These are phyloP conservation scores for Entomyzon cyanotis DNA, from an alignment of 2,113 vertebrate genomes.

Conservation along the genomic window DNA sequence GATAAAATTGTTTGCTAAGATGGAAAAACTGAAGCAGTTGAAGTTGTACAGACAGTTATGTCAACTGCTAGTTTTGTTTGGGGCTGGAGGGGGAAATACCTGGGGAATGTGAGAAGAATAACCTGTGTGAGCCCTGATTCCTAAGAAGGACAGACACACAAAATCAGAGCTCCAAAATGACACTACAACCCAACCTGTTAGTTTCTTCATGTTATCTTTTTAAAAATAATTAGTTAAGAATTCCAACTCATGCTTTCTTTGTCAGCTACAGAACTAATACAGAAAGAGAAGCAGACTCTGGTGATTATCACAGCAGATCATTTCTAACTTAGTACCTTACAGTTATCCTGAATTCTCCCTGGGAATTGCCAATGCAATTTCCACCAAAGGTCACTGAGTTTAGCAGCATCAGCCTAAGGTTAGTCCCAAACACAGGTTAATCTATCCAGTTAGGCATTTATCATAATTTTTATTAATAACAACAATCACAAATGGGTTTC, in stretches of 20 bases:
- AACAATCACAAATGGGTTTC: neutral
- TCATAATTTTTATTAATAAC: neutral
- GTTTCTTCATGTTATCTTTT: neutral
- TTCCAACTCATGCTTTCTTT: neutral
- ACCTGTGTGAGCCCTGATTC: neutral
- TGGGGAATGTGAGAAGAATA: neutral
- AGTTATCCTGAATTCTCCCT: neutral
- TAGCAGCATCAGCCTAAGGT: neutral
- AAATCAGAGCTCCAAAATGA: neutral
- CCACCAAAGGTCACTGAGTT: neutral
- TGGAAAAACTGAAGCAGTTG: neutral
- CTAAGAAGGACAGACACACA: neutral
- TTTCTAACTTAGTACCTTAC: neutral
- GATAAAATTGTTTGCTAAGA: neutral
- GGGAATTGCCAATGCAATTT: neutral
- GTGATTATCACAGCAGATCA: neutral
- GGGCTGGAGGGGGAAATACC: neutral
- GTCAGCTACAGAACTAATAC: neutral
- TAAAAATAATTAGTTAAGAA: neutral
- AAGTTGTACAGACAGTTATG: neutral
- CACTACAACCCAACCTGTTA: fast-evolving
- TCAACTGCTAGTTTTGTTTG: neutral
- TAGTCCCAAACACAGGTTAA: neutral
- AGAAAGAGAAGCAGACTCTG: neutral
- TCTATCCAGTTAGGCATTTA: neutral